A percentile compares a stretch with the other conserved stretches of the same genome.
Conservation (phyloP, 2,797 vertebrate species). For the Esox masquinongy region DNA sequence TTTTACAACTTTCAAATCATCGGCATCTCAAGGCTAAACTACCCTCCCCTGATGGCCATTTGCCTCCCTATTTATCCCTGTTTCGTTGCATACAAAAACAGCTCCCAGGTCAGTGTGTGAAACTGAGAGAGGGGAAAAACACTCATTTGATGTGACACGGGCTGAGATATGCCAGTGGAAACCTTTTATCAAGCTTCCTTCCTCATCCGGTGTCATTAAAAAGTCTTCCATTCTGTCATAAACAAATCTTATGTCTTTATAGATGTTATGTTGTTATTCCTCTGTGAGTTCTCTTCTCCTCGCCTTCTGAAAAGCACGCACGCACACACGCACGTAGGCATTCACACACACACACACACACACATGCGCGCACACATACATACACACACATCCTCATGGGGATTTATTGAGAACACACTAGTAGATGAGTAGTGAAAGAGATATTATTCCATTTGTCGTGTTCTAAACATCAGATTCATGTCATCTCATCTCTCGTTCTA, state of each 20-base stretch:
- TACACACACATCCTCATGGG: background rate
- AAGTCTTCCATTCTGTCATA: slow-evolving; percentile 9
- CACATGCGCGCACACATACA: background rate
- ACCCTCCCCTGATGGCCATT: slow-evolving; percentile 2
- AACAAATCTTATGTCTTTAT: background rate
- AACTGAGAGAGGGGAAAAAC: background rate
- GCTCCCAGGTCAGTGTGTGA: background rate
- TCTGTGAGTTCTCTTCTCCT: background rate
- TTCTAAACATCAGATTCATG: background rate
- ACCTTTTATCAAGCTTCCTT: slow-evolving; percentile 1
- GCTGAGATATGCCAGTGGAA: background rate
- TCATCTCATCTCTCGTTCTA: background rate
- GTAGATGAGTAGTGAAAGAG: background rate
- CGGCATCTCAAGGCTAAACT: slow-evolving; percentile 24
- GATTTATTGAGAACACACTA: background rate
- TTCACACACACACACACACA: background rate
- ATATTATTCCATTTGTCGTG: background rate
- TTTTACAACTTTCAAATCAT: slow-evolving; percentile 39
- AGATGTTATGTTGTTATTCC: background rate
- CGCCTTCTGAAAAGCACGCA: background rate
- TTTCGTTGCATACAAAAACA: slow-evolving; percentile 4
- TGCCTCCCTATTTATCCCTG: background rate
- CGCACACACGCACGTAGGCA: background rate
- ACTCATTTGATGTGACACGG: background rate
- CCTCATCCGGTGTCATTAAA: slow-evolving; percentile 19